Evolutionary conservation across 1,140 invertebrate species (phyloP).

Genomic region (Pseudomyrmex flavicornis): DNA sequence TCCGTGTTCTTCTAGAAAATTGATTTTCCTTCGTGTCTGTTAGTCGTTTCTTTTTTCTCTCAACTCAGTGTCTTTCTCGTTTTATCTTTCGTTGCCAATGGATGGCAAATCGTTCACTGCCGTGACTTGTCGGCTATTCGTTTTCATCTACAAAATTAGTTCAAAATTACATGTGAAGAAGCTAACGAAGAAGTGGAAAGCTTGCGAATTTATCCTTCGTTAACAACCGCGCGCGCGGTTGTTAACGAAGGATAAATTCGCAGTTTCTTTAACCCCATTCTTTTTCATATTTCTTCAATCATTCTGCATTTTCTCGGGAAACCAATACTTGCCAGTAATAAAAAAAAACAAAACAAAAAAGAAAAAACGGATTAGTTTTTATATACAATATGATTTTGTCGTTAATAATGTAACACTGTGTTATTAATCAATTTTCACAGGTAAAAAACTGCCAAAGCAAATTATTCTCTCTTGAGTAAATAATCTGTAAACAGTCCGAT

Average conservation of each 20-base stretch:
- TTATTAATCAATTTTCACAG: background rate
- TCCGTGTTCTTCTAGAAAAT: conserved; percentile 66
- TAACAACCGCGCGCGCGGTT: background rate
- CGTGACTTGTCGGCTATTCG: conserved; percentile 38
- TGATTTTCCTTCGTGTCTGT: conserved; percentile 52
- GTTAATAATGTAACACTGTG: no score
- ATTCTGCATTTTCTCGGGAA: background rate
- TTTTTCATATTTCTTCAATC: background rate
- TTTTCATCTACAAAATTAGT: conserved; percentile 68
- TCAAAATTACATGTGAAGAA: conserved; percentile 43
- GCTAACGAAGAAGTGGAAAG: background rate
- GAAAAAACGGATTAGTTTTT: no score
- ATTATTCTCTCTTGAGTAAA: background rate
- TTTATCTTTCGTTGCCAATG: conserved; percentile 14
- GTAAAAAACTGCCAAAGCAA: background rate
- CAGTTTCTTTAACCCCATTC: background rate
- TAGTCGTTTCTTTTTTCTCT: background rate
- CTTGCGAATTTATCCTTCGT: no score
- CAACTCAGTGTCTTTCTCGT: background rate
- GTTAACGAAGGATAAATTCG: conserved; percentile 15
- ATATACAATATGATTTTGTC: no score
- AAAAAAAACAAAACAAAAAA: no score
- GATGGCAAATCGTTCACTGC: conserved; percentile 24
- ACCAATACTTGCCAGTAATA: background rate
- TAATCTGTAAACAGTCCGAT: background rate